phyloP scores from a whole-genome alignment of 2,888 invertebrate species.

The Clepsis dumicolana region DNA sequence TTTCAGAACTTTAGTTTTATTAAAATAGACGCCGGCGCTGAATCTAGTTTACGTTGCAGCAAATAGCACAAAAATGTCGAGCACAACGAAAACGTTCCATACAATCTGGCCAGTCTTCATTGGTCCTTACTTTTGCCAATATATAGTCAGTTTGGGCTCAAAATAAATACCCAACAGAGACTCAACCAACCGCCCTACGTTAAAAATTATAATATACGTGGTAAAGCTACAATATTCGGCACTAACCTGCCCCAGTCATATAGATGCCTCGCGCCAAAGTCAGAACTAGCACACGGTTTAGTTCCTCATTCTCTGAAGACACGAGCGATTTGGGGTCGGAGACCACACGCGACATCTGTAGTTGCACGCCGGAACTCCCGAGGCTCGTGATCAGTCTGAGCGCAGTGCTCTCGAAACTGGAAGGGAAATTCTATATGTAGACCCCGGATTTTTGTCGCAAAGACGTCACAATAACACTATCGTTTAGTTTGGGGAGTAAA shows the following conservation, averaged over 20 bases:
- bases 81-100: no score
- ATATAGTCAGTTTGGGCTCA: no score
- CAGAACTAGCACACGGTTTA: slow-evolving; percentile 96
- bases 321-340: slow-evolving; percentile 96
- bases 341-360: slow-evolving; percentile 96
- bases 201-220: no score
- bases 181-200: no score
- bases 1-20: no score
- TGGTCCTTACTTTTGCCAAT: no score
- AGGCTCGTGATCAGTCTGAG: slow-evolving; percentile 94
- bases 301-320: slow-evolving; percentile 97
- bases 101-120: no score
- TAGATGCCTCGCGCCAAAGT: slow-evolving; percentile 97
- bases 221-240: not conserved
- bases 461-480: no score
- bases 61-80: not conserved
- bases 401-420: slow-evolving; percentile 95
- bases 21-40: no score
- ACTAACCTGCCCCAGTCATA: slow-evolving; percentile 92
- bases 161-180: no score
- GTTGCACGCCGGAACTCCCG: slow-evolving; percentile 97
- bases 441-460: no score
- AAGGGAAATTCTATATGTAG: slow-evolving; percentile 29
- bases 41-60: not conserved
- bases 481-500: no score